A percentile compares a stretch with the other conserved stretches of the same genome.
phyloP scores from a whole-genome alignment of 2,888 invertebrate species.

The Arctia plantaginis region DNA sequence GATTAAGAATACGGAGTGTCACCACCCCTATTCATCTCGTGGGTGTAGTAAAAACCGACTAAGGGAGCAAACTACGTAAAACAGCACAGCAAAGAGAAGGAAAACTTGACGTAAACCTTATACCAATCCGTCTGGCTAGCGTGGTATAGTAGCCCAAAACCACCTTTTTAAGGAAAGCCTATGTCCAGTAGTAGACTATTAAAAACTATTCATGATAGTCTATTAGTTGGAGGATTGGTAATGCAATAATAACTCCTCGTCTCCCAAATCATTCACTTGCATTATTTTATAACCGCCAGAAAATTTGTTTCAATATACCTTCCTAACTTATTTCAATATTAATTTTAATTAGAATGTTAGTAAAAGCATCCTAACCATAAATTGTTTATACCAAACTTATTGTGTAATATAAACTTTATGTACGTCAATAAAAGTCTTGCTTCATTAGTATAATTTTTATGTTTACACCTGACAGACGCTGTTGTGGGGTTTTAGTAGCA shows the following conservation, averaged over 20 bases:
- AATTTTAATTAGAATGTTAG: constrained; percentile 42
- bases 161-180: too few relatives aligned
- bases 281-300: background rate
- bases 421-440: constrained; percentile 17
- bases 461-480: background rate
- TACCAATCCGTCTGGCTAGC: too few relatives aligned
- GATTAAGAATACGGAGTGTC: too few relatives aligned
- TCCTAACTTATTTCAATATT: constrained; percentile 34
- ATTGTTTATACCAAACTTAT: constrained; percentile 32
- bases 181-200: too few relatives aligned
- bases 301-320: constrained; percentile 35
- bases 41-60: too few relatives aligned
- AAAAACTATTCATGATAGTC: too few relatives aligned
- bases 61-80: too few relatives aligned
- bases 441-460: constrained; percentile 14
- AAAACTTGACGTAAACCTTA: too few relatives aligned
- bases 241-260: background rate
- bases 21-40: too few relatives aligned
- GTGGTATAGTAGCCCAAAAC: too few relatives aligned
- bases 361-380: constrained; percentile 41
- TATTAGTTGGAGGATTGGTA: too few relatives aligned
- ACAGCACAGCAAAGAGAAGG: too few relatives aligned
- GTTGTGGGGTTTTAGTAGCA: background rate
- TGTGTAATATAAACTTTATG: constrained; percentile 18
- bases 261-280: background rate